phyloP scores from a whole-genome alignment of 2,888 invertebrate species.

The Nebria brevicollis region DNA sequence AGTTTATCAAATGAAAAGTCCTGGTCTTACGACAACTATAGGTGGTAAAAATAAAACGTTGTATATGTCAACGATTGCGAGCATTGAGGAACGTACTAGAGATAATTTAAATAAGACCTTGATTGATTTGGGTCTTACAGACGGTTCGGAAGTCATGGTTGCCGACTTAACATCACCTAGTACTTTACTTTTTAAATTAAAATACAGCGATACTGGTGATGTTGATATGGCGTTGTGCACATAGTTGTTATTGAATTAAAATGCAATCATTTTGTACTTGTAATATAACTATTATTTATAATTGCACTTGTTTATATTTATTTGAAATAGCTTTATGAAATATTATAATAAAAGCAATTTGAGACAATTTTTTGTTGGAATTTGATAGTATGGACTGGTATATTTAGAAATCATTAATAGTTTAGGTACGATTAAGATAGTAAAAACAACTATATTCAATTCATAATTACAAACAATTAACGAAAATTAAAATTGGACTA shows the following conservation, averaged over 20 bases:
- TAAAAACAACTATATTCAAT: too few species aligned
- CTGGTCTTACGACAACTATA: conserved; percentile 83
- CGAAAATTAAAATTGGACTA: too few species aligned
- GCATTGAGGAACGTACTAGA: conserved; percentile 89
- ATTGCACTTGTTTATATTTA: too few species aligned
- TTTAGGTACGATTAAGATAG: too few species aligned
- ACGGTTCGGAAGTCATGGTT: conserved; percentile 89
- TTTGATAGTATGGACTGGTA: too few species aligned
- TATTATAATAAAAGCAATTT: too few species aligned
- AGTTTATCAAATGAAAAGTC: conserved; percentile 90
- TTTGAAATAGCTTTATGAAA: too few species aligned
- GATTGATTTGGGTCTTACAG: conserved; percentile 82
- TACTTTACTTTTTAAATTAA: conserved; percentile 79
- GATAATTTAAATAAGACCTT: conserved; percentile 89
- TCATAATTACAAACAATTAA: too few species aligned
- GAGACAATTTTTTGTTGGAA: too few species aligned
- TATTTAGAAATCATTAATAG: too few species aligned
- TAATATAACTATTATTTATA: not conserved
- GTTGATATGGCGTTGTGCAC: conserved; percentile 64
- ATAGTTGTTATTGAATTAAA: conserved; percentile 1
- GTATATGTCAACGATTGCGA: conserved; percentile 91
- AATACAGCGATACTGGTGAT: conserved; percentile 66
- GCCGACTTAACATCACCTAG: conserved; percentile 92
- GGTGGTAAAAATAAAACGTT: conserved; percentile 90
- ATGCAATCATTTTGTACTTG: not conserved